Percentiles rank a stretch among this genome's conserved stretches.
Conservation (phyloP, 2,888 invertebrate genomes). For the Meandrusa payeni region DNA sequence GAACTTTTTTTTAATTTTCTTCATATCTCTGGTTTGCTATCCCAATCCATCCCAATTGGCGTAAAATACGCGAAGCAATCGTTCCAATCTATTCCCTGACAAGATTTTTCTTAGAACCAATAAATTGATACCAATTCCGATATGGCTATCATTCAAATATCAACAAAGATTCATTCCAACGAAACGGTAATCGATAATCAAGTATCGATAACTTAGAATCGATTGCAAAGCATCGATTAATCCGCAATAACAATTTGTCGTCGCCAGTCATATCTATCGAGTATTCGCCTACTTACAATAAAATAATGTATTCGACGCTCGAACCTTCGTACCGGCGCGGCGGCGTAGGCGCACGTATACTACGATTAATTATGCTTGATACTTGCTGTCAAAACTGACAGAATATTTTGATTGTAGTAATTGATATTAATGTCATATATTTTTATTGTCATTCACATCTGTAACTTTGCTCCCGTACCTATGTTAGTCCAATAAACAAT, state of each 20-base stretch:
- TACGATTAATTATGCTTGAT: slow-evolving; percentile 49
- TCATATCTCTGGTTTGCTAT: too few species aligned
- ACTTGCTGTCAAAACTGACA: slow-evolving; percentile 38
- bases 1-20: too few species aligned
- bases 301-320: slow-evolving; percentile 69
- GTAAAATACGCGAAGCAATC: too few species aligned
- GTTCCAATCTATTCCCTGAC: background rate
- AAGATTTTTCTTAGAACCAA: background rate
- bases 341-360: slow-evolving; percentile 57
- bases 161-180: slow-evolving; percentile 11
- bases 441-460: slow-evolving; percentile 8
- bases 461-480: too few species aligned
- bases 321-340: slow-evolving; percentile 59
- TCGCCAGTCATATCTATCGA: slow-evolving; percentile 60
- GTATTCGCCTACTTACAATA: slow-evolving; percentile 67
- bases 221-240: slow-evolving; percentile 61
- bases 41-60: too few species aligned
- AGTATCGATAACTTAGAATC: slow-evolving; percentile 33
- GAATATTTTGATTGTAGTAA: slow-evolving; percentile 28
- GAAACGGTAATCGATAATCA: slow-evolving; percentile 22
- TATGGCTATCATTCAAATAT: slow-evolving; percentile 1
- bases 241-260: slow-evolving; percentile 76
- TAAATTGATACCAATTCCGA: background rate
- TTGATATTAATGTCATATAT: slow-evolving; percentile 34
- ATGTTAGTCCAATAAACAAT: too few species aligned